Evolutionary conservation across 2,797 vertebrate species (phyloP), one percentile per base, ranked within the genome.

Genomic region (Mus spretus): DNA sequence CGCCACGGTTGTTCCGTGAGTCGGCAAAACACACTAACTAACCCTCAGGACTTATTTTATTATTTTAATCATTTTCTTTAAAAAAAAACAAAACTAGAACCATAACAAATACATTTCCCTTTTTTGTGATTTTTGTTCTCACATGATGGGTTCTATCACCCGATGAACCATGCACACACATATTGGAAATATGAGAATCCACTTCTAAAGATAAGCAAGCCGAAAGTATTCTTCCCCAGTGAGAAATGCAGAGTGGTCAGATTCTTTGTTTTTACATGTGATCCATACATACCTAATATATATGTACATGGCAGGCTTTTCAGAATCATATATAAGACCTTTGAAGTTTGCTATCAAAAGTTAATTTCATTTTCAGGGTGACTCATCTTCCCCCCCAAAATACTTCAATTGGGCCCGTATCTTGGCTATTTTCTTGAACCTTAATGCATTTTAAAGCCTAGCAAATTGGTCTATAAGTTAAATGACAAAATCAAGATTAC

Each of bases 401-500:
- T 80, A 83, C 44, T 86, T 44, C 47, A 37, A 3, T 67, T 20
- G 31, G 79, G 9, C 65, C 50, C 78, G 10, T 94, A 61, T 82
- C 59, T 22, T 50, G 88, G 34, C 37, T 93, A 28, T 79, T 67
- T 94, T 74, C 28, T 86, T 47, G 37, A 94, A 53, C 40, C 70
- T 82, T 85, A 84, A 63, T 81, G n/a, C 70, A 81, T 88, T 96
- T 91, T 86, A 95, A 96, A 44, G 80, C 79, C 17, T 93, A 93
- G 63, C 53, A 91, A 94, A 91, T 83, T 95, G 70, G 28, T 80
- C 57, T 28, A 19, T 93, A 95, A 90, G 91, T 94, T 97, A 93
- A 86, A 59, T 93, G 93, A 92, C 81, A 93, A 83, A 96, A 83
- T 97, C 83, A 82, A 82, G 93, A 94, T 92, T 94, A 82, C 50